These are phyloP conservation scores for Malaclemys terrapin DNA, from an alignment of 2,113 vertebrate genomes.

Conservation along the genomic window DNA sequence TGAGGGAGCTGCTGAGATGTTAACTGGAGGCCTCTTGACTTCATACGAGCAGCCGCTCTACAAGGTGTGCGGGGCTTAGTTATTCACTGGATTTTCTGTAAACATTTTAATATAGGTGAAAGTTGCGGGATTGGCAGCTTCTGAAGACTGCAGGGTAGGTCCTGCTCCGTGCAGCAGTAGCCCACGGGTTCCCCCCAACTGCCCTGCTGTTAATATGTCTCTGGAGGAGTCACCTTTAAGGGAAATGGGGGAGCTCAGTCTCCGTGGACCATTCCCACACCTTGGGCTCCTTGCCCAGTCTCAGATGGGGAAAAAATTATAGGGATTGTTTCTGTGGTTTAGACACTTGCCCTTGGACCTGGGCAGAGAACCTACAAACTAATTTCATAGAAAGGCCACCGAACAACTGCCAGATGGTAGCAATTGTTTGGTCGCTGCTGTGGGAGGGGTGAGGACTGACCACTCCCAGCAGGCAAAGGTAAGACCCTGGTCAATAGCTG, in stretches of 20 bases:
- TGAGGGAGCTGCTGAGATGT: not conserved
- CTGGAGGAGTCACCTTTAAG: not conserved
- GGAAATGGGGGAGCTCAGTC: not conserved
- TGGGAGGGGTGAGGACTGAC: not conserved
- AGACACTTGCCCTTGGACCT: not conserved
- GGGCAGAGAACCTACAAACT: not conserved
- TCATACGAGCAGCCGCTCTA: rapidly evolving
- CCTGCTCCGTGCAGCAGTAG: not conserved
- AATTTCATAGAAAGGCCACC: not conserved
- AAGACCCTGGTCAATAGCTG: not conserved
- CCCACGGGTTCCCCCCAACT: not conserved
- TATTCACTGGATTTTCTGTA: not conserved
- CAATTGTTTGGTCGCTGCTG: not conserved
- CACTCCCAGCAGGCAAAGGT: not conserved
- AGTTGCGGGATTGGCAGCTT: rapidly evolving
- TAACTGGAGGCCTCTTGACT: not conserved
- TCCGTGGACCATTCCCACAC: not conserved
- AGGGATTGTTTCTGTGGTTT: not conserved
- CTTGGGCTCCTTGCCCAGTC: not conserved
- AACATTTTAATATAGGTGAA: not conserved
- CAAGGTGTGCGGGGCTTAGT: not conserved
- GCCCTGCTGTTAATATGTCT: not conserved
- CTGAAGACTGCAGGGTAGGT: not conserved
- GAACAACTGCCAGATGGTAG: not conserved
- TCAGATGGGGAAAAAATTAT: not conserved